Percentiles rank a stretch among this genome's conserved stretches.
phyloP scores from a whole-genome alignment of 2,113 vertebrate genomes.

The Nematolebias whitei region DNA sequence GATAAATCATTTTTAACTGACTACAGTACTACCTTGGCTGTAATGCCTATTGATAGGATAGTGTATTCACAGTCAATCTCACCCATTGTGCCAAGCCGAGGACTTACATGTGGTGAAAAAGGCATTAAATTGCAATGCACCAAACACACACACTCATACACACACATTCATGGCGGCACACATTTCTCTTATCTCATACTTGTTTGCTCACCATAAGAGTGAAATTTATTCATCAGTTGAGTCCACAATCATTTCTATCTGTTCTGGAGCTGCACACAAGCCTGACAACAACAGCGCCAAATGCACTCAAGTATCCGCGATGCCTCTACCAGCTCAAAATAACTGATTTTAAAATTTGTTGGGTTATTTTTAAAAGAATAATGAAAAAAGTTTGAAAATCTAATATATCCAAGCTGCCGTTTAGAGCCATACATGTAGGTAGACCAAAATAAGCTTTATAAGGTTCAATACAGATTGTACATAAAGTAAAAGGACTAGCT shows the following conservation, averaged over 20 bases:
- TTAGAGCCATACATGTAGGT: slow-evolving; percentile 10
- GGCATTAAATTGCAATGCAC: slow-evolving; percentile 37
- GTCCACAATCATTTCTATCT: slow-evolving; percentile 65
- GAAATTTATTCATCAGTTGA: slow-evolving; percentile 68
- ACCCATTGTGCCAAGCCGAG: slow-evolving; percentile 54
- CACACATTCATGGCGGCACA: background rate
- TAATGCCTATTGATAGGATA: slow-evolving; percentile 71
- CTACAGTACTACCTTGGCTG: slow-evolving; percentile 64
- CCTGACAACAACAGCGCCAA: slow-evolving; percentile 46
- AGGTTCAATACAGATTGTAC: too few species aligned
- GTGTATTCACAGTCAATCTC: slow-evolving; percentile 68
- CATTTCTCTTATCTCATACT: slow-evolving; percentile 28
- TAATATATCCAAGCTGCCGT: slow-evolving; percentile 11
- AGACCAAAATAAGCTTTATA: too few species aligned
- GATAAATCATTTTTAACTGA: slow-evolving; percentile 77
- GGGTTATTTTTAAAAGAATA: too few species aligned
- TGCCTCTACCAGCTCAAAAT: slow-evolving; percentile 22
- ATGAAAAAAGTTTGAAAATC: too few species aligned
- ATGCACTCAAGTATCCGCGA: slow-evolving; percentile 28
- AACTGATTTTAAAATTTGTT: slow-evolving; percentile 7
- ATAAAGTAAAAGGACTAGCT: background rate
- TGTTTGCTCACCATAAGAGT: slow-evolving; percentile 58
- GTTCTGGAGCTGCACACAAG: slow-evolving; percentile 54
- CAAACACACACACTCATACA: slow-evolving; percentile 8
- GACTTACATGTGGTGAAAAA: slow-evolving; percentile 23